These are phyloP conservation scores for Tricholauxania praeusta DNA, from an alignment of 2,888 invertebrate genomes.

Conservation along the genomic window DNA sequence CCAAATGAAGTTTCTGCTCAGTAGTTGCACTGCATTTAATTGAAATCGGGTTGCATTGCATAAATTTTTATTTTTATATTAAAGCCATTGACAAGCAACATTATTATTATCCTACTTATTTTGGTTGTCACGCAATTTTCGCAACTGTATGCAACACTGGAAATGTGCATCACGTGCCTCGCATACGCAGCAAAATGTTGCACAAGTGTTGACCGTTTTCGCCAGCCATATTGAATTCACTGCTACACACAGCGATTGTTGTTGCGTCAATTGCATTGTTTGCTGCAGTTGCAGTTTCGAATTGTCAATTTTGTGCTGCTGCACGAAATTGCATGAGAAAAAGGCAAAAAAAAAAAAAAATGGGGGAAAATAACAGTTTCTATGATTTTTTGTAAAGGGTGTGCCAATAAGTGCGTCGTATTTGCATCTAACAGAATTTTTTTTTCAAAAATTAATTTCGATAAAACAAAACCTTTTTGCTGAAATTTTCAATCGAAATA, in stretches of 20 bases:
- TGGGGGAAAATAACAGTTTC: no score
- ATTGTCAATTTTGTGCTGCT: no score
- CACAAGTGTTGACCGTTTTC: not conserved
- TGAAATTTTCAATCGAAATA: no score
- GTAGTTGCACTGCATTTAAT: not conserved
- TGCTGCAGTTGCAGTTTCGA: not conserved
- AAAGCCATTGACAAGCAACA: not conserved
- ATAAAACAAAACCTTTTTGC: no score
- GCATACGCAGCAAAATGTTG: not conserved
- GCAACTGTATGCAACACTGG: not conserved
- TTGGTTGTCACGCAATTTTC: not conserved
- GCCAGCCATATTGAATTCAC: not conserved
- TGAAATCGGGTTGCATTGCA: not conserved
- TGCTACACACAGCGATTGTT: not conserved
- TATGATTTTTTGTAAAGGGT: no score
- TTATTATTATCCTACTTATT: not conserved
- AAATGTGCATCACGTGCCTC: not conserved
- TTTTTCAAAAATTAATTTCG: no score
- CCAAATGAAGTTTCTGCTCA: no score
- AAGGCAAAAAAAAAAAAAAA: no score
- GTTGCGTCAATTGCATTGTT: not conserved
- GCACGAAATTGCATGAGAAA: no score
- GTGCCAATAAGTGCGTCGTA: no score
- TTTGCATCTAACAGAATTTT: no score
- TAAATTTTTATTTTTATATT: conserved; percentile 12